Evolutionary conservation across 2,797 vertebrate species (phyloP).

Genomic region (Masticophis lateralis): DNA sequence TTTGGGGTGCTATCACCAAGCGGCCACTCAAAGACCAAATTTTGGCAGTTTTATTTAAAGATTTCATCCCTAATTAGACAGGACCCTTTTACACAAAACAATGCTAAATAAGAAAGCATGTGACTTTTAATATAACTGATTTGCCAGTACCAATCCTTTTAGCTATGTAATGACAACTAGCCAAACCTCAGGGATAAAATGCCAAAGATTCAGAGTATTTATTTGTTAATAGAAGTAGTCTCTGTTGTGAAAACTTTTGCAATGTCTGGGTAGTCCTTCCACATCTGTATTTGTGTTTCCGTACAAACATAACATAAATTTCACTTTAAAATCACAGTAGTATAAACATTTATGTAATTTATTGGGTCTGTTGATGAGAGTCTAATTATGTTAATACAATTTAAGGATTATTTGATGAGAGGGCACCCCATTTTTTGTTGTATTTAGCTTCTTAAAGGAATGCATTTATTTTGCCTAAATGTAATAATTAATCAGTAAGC

Average conservation of each 20-base stretch:
- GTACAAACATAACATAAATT: not conserved
- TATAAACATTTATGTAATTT: constrained; percentile 13
- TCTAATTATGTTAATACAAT: constrained; percentile 34
- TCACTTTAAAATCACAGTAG: not conserved
- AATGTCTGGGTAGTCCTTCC: not conserved
- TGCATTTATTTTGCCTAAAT: not conserved
- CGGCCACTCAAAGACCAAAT: not conserved
- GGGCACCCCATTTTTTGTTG: constrained; percentile 1
- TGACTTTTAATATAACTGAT: not conserved
- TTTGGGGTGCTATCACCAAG: not conserved
- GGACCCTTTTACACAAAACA: constrained; percentile 34
- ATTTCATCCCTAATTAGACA: constrained; percentile 36
- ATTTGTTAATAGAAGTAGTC: constrained; percentile 35
- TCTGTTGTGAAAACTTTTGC: not conserved
- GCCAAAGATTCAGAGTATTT: constrained; percentile 3
- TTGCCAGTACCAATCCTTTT: constrained; percentile 18
- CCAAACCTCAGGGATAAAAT: constrained; percentile 29
- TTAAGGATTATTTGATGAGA: not conserved
- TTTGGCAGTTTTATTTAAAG: constrained; percentile 11
- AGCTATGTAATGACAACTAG: constrained; percentile 19
- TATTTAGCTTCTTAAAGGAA: constrained; percentile 3
- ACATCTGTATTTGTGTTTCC: constrained; percentile 3
- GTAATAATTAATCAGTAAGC: not conserved
- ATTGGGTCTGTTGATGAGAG: not conserved
- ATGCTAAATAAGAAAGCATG: constrained; percentile 4